Evolutionary conservation across 53 echinoderm and acorn worm species (phyloP).

Genomic region (Antedon mediterranea): DNA sequence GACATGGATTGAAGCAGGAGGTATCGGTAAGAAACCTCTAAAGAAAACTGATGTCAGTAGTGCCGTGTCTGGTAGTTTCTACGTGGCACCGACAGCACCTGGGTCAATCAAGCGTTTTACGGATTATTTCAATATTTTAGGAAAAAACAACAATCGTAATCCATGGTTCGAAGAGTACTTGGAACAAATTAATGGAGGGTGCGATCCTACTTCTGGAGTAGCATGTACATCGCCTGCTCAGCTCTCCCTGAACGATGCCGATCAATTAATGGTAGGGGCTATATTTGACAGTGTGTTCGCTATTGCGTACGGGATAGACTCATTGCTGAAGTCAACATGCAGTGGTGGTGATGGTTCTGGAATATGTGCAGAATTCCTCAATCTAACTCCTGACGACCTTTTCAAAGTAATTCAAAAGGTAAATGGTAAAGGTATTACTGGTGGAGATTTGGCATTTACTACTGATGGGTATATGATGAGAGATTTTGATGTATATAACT

Average conservation of each 20-base stretch:
- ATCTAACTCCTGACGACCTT: neutral
- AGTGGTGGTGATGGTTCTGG: slow-evolving; percentile 4
- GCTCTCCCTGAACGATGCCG: neutral
- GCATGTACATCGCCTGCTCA: neutral
- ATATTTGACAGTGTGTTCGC: slow-evolving; percentile 51
- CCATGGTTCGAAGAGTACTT: slow-evolving; percentile 4
- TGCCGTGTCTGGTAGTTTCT: neutral
- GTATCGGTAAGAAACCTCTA: neutral
- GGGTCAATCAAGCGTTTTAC: neutral
- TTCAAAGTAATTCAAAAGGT: slow-evolving; percentile 15
- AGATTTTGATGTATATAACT: slow-evolving; percentile 34
- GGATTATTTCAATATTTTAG: neutral
- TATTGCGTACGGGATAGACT: slow-evolving; percentile 53
- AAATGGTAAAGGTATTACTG: slow-evolving; percentile 25
- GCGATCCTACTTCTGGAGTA: neutral
- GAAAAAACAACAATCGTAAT: neutral
- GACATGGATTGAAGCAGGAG: neutral
- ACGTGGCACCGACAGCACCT: neutral
- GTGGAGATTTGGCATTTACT: slow-evolving; percentile 21
- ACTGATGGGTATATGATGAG: slow-evolving; percentile 9
- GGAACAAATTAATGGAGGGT: neutral
- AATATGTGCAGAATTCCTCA: neutral
- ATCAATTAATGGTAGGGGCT: slow-evolving; percentile 7
- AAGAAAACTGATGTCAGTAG: neutral
- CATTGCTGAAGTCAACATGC: slow-evolving; percentile 16